Conservation (phyloP, 1,140 invertebrate genomes). For the Caenorhabditis inopinata region DNA sequence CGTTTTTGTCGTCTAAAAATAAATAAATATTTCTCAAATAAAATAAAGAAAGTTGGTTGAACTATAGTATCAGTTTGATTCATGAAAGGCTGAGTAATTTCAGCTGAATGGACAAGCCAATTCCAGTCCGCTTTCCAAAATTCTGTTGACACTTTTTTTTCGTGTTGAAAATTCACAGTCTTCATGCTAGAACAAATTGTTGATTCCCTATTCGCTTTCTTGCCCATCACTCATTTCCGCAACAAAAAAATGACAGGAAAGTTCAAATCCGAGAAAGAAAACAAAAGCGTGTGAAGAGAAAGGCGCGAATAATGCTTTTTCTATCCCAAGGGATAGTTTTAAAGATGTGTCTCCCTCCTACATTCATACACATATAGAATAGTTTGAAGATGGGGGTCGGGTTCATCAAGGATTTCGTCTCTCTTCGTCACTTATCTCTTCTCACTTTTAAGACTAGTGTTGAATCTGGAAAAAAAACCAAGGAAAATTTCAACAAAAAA, state of each 20-base stretch:
- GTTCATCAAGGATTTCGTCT: background rate
- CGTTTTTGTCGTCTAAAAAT: too few species aligned
- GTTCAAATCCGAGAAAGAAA: slow-evolving; percentile 4
- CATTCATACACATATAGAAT: slow-evolving; percentile 30
- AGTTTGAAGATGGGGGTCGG: background rate
- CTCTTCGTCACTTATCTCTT: background rate
- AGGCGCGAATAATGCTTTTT: background rate
- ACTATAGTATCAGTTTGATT: too few species aligned
- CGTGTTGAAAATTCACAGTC: background rate
- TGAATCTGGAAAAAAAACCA: background rate
- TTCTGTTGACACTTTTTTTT: too few species aligned
- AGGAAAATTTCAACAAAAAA: background rate
- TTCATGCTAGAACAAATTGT: background rate
- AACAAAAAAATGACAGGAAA: background rate
- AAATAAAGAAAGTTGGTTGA: too few species aligned
- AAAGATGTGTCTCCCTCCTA: background rate
- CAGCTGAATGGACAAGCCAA: too few species aligned
- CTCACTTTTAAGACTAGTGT: too few species aligned
- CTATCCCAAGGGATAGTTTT: slow-evolving; percentile 2
- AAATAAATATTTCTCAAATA: too few species aligned
- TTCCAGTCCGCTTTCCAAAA: too few species aligned
- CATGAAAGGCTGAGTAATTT: too few species aligned
- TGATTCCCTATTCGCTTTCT: background rate
- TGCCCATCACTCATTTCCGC: slow-evolving; percentile 16
- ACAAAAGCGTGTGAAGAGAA: background rate